phyloP scores from a whole-genome alignment of 2,113 vertebrate species.

The Zosterops borbonicus region DNA sequence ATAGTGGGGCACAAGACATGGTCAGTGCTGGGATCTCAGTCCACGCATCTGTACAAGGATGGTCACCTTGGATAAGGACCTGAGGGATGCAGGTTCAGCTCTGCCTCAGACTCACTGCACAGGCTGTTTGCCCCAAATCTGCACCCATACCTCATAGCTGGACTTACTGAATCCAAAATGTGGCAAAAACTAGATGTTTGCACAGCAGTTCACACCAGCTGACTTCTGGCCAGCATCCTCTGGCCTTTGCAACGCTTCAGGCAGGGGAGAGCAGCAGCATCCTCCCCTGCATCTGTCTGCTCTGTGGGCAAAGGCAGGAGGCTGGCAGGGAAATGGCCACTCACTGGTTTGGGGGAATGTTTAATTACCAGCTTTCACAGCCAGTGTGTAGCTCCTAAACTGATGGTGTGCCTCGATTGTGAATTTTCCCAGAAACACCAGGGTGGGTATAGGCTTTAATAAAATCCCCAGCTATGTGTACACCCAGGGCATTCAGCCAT shows the following conservation, averaged over 20 bases:
- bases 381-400: background rate
- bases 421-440: background rate
- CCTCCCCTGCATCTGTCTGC: background rate
- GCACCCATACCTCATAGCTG: background rate
- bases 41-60: background rate
- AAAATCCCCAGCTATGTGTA: slow-evolving; percentile 22
- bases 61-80: background rate
- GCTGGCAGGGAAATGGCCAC: background rate
- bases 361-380: background rate
- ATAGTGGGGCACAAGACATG: rapidly evolving
- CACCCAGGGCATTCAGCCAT: background rate
- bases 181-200: background rate
- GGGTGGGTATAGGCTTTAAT: background rate
- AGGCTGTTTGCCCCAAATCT: background rate
- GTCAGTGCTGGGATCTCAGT: background rate
- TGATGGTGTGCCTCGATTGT: background rate
- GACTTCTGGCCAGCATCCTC: background rate
- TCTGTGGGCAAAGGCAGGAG: background rate
- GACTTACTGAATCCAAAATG: rapidly evolving
- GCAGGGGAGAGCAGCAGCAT: background rate
- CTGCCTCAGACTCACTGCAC: background rate
- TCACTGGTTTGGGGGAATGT: background rate
- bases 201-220: background rate
- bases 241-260: background rate
- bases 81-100: background rate